Evolutionary conservation across 2,113 vertebrate species (phyloP).

Genomic region (Triplophysa dalaica): DNA sequence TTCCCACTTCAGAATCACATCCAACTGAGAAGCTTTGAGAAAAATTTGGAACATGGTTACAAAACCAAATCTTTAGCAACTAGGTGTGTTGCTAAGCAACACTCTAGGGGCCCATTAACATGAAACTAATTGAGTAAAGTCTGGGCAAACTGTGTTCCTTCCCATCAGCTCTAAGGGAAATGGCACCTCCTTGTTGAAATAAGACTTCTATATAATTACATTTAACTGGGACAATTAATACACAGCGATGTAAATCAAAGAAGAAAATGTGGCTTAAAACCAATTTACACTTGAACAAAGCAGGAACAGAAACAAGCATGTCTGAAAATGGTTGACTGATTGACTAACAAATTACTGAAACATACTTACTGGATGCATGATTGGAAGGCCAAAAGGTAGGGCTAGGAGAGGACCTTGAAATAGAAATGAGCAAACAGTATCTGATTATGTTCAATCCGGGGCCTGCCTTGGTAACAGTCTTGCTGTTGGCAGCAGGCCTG

Average conservation of each 20-base stretch:
- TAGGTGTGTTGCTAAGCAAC: slow-evolving; percentile 60
- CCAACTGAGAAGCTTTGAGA: not conserved
- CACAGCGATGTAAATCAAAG: not conserved
- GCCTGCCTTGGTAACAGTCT: slow-evolving; percentile 19
- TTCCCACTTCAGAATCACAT: not conserved
- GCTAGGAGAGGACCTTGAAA: not conserved
- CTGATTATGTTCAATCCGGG: slow-evolving; percentile 13
- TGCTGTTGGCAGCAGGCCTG: not conserved
- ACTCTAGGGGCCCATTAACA: slow-evolving; percentile 41
- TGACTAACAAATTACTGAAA: not conserved
- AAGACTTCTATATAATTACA: not conserved
- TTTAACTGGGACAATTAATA: not conserved
- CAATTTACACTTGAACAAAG: not conserved
- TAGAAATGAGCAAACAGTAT: slow-evolving; percentile 3
- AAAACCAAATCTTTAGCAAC: slow-evolving; percentile 41
- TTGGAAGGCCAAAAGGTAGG: not conserved
- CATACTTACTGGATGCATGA: not conserved
- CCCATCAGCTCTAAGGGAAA: not conserved
- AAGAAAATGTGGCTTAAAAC: not conserved
- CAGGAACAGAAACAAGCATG: not conserved
- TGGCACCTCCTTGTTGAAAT: slow-evolving; percentile 13
- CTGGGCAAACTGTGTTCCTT: slow-evolving; percentile 30
- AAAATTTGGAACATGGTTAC: slow-evolving; percentile 36
- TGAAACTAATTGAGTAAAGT: slow-evolving; percentile 40
- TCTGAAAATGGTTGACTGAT: not conserved